phyloP scores from a whole-genome alignment of 2,888 invertebrate genomes.

The Pheosia gnoma region DNA sequence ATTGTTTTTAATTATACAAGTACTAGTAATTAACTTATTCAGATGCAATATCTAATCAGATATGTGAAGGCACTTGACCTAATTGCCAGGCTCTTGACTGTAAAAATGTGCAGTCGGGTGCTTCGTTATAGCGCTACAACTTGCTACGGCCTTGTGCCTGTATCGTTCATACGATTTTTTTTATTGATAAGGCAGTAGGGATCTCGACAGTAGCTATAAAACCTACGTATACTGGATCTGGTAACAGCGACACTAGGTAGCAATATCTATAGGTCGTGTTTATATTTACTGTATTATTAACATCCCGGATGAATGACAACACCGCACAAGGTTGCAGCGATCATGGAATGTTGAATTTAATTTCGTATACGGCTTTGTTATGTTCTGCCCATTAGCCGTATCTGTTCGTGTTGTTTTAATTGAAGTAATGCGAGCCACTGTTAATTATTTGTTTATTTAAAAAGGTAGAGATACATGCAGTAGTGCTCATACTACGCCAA shows the following conservation, averaged over 20 bases:
- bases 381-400: not conserved
- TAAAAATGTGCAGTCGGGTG: not conserved
- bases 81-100: not conserved
- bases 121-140: no score
- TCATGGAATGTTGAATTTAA: conserved; percentile 23
- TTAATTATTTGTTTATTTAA: not conserved
- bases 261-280: conserved; percentile 7
- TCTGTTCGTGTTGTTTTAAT: not conserved
- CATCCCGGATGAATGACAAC: conserved; percentile 50
- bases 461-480: no score
- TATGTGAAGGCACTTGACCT: not conserved
- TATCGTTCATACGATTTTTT: no score
- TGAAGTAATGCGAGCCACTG: not conserved
- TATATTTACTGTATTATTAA: conserved; percentile 27
- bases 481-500: no score
- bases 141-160: no score
- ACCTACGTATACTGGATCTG: not conserved
- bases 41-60: not conserved
- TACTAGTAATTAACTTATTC: not conserved
- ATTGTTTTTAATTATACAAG: no score
- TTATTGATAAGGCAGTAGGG: no score
- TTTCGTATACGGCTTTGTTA: conserved; percentile 15
- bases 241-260: conserved; percentile 8
- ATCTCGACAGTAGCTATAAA: no score
- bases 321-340: conserved; percentile 40